Conservation (phyloP, 2,113 vertebrate genomes). For the Riparia riparia region DNA sequence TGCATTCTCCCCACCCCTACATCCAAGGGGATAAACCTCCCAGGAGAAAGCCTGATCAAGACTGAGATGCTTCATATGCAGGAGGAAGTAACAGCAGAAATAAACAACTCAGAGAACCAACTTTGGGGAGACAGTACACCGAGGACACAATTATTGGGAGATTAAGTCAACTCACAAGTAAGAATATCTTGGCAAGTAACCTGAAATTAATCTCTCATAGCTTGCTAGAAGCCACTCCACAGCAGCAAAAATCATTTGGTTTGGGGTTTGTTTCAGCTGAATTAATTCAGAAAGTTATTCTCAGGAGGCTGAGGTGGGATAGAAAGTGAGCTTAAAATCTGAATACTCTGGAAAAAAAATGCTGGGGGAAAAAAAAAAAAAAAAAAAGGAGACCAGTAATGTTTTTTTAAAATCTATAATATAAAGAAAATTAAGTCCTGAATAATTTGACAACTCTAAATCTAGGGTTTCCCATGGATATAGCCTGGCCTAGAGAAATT, state of each 20-base stretch:
- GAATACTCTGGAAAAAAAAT: neutral
- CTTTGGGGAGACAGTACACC: neutral
- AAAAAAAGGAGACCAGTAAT: neutral
- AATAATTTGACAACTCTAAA: neutral
- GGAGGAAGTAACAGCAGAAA: neutral
- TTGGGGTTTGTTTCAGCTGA: rapidly evolving
- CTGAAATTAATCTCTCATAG: neutral
- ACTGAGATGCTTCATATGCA: neutral
- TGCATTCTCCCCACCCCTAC: neutral
- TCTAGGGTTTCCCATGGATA: neutral
- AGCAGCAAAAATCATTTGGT: neutral
- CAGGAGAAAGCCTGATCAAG: neutral
- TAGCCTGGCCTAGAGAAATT: neutral
- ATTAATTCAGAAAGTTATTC: neutral
- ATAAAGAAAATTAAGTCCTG: neutral
- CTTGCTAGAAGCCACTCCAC: neutral
- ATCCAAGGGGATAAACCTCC: neutral
- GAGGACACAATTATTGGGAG: neutral
- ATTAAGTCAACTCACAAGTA: neutral
- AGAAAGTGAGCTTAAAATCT: neutral
- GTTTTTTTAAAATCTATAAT: neutral
- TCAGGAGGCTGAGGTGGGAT: neutral
- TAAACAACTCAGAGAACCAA: neutral
- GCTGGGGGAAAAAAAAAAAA: neutral
- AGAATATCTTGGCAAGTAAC: neutral